phyloP scores from a whole-genome alignment of 2,888 invertebrate genomes.

The Oxystoma pomonae region DNA sequence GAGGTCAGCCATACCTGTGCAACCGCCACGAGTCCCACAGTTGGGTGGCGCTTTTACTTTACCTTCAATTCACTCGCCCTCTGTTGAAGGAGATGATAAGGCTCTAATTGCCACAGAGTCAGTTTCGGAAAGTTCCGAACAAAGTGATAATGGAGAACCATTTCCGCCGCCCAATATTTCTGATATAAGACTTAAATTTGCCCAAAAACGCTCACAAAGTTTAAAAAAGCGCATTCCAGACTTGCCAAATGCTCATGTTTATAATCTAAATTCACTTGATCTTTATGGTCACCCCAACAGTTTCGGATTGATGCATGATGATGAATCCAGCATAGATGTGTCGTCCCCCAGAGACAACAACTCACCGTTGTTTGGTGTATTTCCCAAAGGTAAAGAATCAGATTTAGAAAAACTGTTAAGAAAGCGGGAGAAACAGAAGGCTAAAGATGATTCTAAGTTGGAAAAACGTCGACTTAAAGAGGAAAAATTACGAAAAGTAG shows the following conservation, averaged over 20 bases:
- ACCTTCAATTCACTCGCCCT: conserved; percentile 42
- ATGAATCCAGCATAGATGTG: conserved; percentile 62
- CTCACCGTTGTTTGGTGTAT: conserved; percentile 52
- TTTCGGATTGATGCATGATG: conserved; percentile 54
- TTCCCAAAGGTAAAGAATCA: conserved; percentile 53
- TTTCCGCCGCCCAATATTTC: conserved; percentile 34
- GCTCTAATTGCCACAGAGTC: conserved; percentile 44
- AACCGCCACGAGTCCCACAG: conserved; percentile 63
- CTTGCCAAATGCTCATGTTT: conserved; percentile 54
- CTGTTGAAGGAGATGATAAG: conserved; percentile 40
- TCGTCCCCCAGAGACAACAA: conserved; percentile 63
- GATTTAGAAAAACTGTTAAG: conserved; percentile 57
- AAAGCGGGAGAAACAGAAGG: conserved; percentile 64
- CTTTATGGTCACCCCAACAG: conserved; percentile 47
- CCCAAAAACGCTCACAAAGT: conserved; percentile 47
- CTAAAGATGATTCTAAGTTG: conserved; percentile 65
- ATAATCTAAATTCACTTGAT: conserved; percentile 45
- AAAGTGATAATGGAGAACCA: conserved; percentile 41
- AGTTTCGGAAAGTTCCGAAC: conserved; percentile 46
- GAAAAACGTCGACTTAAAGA: conserved; percentile 69
- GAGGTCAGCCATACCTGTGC: conserved; percentile 77
- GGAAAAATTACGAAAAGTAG: conserved; percentile 58
- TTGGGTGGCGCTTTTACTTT: conserved; percentile 39
- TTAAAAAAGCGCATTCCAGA: conserved; percentile 46
- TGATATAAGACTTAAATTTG: conserved; percentile 41